Percentiles rank a stretch among this genome's conserved stretches.
Conservation (phyloP, 2,797 vertebrate species). For the Mallotus villosus region DNA sequence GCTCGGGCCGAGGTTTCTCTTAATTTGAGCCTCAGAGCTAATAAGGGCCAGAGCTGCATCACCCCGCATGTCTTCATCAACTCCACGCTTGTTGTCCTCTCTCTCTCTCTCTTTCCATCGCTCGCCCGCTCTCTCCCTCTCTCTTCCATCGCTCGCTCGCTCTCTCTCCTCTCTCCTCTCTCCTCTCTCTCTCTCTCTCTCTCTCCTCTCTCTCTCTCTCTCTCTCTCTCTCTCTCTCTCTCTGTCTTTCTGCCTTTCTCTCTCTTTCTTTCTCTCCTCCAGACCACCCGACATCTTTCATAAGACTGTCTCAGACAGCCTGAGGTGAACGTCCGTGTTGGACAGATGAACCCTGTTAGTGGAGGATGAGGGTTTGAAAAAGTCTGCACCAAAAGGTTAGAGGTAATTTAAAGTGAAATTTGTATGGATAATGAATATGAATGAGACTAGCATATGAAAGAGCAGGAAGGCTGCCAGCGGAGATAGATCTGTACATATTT, state of each 20-base stretch:
- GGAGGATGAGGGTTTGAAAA: too few species aligned
- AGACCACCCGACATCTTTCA: too few species aligned
- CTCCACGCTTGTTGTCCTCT: neutral
- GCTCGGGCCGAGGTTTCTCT: constrained; percentile 27
- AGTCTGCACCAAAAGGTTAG: too few species aligned
- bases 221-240: constrained; percentile 25
- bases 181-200: constrained; percentile 25
- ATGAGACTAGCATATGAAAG: too few species aligned
- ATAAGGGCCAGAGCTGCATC: constrained; percentile 13
- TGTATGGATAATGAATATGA: too few species aligned
- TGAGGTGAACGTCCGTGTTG: neutral
- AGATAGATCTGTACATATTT: too few species aligned
- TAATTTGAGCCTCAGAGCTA: constrained; percentile 35
- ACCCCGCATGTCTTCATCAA: constrained; percentile 8
- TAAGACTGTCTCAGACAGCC: too few species aligned
- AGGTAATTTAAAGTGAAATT: too few species aligned
- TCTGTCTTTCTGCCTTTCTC: neutral
- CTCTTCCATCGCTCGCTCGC: neutral
- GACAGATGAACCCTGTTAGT: neutral
- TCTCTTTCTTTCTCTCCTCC: neutral
- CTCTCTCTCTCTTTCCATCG: neutral
- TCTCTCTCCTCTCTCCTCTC: too few species aligned
- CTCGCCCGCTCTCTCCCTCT: too few species aligned
- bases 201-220: constrained; percentile 39
- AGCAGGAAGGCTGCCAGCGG: too few species aligned